Evolutionary conservation across 2,888 invertebrate genomes (phyloP).

Genomic region (Psylliodes chrysocephalus): DNA sequence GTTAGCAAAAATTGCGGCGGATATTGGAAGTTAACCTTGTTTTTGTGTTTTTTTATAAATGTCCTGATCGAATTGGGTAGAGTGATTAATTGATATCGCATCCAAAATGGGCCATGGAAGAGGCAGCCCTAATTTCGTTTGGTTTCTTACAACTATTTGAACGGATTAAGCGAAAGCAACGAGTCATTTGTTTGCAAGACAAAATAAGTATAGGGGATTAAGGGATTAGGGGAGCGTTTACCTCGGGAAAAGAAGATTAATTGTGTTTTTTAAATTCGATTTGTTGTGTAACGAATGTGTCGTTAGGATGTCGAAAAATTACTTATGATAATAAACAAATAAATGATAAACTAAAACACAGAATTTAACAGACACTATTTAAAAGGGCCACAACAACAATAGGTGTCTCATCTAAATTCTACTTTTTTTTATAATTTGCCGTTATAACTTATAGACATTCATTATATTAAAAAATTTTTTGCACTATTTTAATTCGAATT

Average conservation of each 20-base stretch:
- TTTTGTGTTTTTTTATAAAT: slow-evolving; percentile 45
- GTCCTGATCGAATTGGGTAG: slow-evolving; percentile 41
- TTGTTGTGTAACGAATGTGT: background rate
- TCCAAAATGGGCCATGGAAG: background rate
- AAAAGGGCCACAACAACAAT: no score
- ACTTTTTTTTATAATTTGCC: no score
- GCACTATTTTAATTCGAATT: no score
- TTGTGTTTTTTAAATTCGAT: background rate
- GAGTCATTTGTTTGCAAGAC: slow-evolving; percentile 15
- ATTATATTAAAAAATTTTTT: no score
- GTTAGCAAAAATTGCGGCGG: slow-evolving; percentile 54
- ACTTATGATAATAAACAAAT: no score
- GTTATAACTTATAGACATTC: no score
- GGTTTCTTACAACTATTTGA: slow-evolving; percentile 6
- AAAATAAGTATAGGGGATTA: slow-evolving; percentile 11
- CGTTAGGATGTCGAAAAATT: background rate
- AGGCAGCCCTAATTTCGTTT: slow-evolving; percentile 9
- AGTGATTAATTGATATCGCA: slow-evolving; percentile 48
- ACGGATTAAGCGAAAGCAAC: background rate
- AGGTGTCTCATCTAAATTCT: no score
- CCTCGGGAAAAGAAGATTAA: background rate
- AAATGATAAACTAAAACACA: no score
- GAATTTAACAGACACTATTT: no score
- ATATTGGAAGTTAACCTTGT: slow-evolving; percentile 50
- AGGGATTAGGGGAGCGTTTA: background rate